Conservation (phyloP, 2,888 invertebrate genomes). For the Clitarchus hookeri region DNA sequence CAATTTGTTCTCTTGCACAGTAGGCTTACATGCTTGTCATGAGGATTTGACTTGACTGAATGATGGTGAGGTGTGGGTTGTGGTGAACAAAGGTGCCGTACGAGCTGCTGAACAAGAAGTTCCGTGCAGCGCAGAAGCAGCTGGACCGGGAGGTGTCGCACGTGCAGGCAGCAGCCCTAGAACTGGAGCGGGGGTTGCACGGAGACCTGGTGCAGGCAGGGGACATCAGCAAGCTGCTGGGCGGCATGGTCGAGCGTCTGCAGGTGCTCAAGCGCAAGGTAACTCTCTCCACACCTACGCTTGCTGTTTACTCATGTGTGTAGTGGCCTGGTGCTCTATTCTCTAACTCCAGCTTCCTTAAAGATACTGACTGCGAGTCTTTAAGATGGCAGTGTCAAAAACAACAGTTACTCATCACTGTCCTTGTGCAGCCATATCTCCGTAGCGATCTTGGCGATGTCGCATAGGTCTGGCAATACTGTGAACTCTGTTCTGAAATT, state of each 20-base stretch:
- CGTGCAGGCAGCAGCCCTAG: constrained; percentile 77
- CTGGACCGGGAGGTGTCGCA: constrained; percentile 92
- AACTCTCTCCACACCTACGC: constrained; percentile 27
- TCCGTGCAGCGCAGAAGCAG: constrained; percentile 91
- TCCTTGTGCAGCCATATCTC: no score
- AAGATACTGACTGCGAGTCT: not conserved
- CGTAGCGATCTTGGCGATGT: no score
- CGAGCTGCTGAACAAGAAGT: constrained; percentile 96
- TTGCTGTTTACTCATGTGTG: not conserved
- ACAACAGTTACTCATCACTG: no score
- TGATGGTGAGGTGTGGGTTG: no score
- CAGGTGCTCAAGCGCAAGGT: constrained; percentile 88
- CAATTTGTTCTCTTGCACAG: no score
- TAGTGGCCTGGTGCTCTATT: not conserved
- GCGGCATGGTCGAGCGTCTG: constrained; percentile 72
- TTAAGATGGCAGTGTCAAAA: no score
- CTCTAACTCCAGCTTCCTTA: not conserved
- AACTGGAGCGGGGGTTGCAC: constrained; percentile 76
- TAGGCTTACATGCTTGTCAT: no score
- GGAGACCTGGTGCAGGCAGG: constrained; percentile 63
- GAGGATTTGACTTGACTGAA: no score
- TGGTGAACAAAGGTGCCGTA: constrained; percentile 45
- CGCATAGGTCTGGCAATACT: no score
- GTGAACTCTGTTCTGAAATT: no score
- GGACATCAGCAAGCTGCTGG: constrained; percentile 76